phyloP scores from a whole-genome alignment of 2,888 invertebrate genomes.

The Oasisia sp. region DNA sequence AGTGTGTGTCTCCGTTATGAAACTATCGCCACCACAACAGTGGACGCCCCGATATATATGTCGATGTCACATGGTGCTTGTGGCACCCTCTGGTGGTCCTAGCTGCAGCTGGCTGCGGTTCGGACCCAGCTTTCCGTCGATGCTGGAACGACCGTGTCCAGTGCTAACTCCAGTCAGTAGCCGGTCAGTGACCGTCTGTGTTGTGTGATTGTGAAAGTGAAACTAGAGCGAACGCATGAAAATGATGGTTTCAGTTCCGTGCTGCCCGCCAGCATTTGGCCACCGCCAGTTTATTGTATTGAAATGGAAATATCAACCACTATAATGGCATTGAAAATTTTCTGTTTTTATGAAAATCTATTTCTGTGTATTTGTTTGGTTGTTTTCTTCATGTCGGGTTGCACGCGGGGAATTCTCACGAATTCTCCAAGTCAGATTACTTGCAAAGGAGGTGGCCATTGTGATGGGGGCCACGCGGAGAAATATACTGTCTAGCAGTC shows the following conservation, averaged over 20 bases:
- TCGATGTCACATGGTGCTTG: slow-evolving; percentile 5
- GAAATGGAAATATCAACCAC: background rate
- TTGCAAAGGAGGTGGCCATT: background rate
- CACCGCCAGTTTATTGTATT: background rate
- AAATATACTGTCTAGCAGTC: background rate
- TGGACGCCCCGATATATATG: background rate
- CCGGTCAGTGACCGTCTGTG: background rate
- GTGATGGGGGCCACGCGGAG: background rate
- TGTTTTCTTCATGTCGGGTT: background rate
- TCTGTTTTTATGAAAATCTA: background rate
- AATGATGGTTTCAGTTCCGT: background rate
- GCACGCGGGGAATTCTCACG: background rate
- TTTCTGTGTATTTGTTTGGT: background rate
- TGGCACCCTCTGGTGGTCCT: background rate
- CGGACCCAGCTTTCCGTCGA: background rate
- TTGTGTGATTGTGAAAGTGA: slow-evolving; percentile 8
- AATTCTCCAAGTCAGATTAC: background rate
- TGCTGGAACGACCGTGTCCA: background rate
- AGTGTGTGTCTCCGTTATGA: background rate
- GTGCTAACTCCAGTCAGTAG: background rate
- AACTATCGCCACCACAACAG: background rate
- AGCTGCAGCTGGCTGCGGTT: slow-evolving; percentile 10
- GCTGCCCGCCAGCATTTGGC: background rate
- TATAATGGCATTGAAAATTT: background rate
- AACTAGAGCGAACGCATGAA: background rate